phyloP scores from a whole-genome alignment of 2,888 invertebrate species.

The Criorhina ranunculi region DNA sequence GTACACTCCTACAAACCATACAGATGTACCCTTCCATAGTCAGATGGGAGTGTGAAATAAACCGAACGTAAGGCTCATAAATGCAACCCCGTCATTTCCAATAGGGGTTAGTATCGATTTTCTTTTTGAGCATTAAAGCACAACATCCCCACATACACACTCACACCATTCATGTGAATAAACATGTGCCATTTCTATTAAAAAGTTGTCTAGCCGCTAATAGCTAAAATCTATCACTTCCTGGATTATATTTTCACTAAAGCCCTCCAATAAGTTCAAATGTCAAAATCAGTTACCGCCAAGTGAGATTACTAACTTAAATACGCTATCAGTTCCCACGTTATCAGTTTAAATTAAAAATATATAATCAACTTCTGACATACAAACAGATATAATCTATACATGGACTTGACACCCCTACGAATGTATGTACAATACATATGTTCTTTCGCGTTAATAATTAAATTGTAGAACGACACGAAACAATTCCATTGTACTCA shows the following conservation, averaged over 20 bases:
- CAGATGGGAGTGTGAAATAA: too few relatives aligned
- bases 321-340: constrained; percentile 26
- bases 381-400: constrained; percentile 5
- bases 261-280: constrained; percentile 19
- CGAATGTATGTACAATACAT: too few relatives aligned
- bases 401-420: background rate
- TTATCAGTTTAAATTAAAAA: constrained; percentile 24
- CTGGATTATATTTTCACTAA: background rate
- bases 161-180: background rate
- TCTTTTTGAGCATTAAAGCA: background rate
- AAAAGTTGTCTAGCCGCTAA: background rate
- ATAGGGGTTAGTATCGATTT: background rate
- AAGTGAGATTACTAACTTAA: background rate
- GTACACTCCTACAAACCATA: too few relatives aligned
- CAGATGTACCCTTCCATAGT: too few relatives aligned
- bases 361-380: constrained; percentile 13
- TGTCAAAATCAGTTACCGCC: constrained; percentile 33
- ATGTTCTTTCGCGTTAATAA: constrained; percentile 30
- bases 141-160: background rate
- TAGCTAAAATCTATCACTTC: background rate
- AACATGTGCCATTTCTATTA: background rate
- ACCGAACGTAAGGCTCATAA: too few relatives aligned
- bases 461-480: constrained; percentile 17
- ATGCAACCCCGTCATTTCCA: background rate
- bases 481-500: constrained; percentile 77